These are phyloP conservation scores for Tragelaphus strepsiceros DNA, from an alignment of 2,113 vertebrate genomes.

Conservation along the genomic window DNA sequence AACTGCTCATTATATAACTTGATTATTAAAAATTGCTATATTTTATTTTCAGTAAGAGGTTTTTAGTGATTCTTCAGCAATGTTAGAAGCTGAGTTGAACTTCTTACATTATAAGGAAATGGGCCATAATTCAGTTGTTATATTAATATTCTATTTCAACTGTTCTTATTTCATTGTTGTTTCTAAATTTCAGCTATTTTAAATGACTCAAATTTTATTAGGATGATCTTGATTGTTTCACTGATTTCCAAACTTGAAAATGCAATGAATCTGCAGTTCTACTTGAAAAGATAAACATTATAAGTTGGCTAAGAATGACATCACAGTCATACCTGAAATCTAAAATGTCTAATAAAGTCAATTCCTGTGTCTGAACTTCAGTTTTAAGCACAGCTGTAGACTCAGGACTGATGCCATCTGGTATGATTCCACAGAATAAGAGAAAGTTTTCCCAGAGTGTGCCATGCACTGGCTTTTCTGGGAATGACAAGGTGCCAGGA, in stretches of 20 bases:
- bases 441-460: neutral
- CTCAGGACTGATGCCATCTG: neutral
- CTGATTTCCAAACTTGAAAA: neutral
- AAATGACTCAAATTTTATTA: conserved; percentile 15
- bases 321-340: neutral
- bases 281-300: neutral
- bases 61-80: conserved; percentile 18
- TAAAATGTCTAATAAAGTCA: neutral
- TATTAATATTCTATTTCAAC: neutral
- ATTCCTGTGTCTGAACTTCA: neutral
- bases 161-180: neutral
- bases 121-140: neutral
- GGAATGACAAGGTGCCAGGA: conserved; percentile 28
- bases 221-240: neutral
- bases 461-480: conserved; percentile 30
- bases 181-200: conserved; percentile 13
- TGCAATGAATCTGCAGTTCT: neutral
- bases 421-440: neutral
- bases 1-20: neutral
- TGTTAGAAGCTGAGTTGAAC: neutral
- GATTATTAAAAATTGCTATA: neutral
- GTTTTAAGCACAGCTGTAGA: conserved; percentile 43
- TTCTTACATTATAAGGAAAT: conserved; percentile 37
- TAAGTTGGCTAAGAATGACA: conserved; percentile 3
- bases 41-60: neutral